Evolutionary conservation across 2,113 vertebrate genomes (phyloP).

Genomic region (Lethenteron camtschaticum): DNA sequence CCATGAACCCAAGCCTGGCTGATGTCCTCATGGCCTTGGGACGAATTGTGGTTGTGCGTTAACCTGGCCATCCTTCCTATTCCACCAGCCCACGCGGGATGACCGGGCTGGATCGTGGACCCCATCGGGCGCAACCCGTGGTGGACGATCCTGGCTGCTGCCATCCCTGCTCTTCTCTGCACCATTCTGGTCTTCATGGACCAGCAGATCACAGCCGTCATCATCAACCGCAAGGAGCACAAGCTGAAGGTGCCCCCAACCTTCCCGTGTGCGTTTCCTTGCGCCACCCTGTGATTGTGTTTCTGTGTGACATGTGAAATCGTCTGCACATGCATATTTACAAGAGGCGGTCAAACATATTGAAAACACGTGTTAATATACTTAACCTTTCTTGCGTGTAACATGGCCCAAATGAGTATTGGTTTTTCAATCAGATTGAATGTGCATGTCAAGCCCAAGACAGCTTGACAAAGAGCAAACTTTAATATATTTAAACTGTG

Average conservation of each 20-base stretch:
- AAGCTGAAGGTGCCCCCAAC: conserved; percentile 54
- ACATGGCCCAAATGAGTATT: too few species aligned
- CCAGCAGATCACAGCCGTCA: conserved; percentile 88
- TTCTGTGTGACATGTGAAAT: too few species aligned
- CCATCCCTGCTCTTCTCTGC: conserved; percentile 62
- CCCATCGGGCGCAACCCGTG: conserved; percentile 62
- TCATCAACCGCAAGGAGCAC: conserved; percentile 88
- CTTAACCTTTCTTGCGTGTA: too few species aligned
- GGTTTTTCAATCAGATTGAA: too few species aligned
- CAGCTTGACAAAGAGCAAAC: too few species aligned
- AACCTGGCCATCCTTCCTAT: neutral
- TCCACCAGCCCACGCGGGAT: conserved; percentile 47
- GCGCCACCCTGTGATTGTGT: too few species aligned
- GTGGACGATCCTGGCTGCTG: conserved; percentile 67
- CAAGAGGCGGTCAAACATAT: too few species aligned
- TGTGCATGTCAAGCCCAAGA: too few species aligned
- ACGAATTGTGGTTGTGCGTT: neutral
- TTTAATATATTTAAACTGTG: too few species aligned
- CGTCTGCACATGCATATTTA: too few species aligned
- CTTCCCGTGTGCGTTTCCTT: neutral
- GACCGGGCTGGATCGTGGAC: conserved; percentile 65
- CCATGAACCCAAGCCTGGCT: neutral
- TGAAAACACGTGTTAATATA: too few species aligned
- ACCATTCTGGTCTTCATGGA: conserved; percentile 97
- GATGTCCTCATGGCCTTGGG: too few species aligned